phyloP scores from a whole-genome alignment of 2,797 vertebrate genomes.

The Chiloscyllium punctatum region DNA sequence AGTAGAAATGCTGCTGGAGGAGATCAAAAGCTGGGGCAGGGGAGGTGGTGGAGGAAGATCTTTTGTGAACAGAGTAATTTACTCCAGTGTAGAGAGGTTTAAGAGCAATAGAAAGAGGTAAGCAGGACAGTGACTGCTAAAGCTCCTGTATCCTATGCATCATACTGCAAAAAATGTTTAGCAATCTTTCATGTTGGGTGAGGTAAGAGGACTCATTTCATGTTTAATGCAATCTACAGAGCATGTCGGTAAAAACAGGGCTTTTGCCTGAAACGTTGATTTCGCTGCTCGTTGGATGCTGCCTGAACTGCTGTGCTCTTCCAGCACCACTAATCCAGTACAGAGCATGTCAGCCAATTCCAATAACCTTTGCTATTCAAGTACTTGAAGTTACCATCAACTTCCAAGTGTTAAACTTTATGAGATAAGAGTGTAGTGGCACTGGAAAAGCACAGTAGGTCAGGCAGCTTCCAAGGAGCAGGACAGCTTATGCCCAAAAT shows the following conservation, averaged over 20 bases:
- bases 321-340: too few species aligned
- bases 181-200: neutral
- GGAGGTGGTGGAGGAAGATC: neutral
- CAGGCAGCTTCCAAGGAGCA: too few species aligned
- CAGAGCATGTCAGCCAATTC: neutral
- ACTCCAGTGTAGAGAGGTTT: neutral
- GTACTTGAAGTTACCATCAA: neutral
- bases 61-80: neutral
- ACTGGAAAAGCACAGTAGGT: too few species aligned
- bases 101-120: neutral
- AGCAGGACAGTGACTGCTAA: neutral
- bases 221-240: neutral
- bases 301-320: too few species aligned
- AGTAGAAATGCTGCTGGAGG: neutral
- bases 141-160: neutral
- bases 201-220: neutral
- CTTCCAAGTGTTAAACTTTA: neutral
- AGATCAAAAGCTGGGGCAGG: neutral
- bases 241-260: too few species aligned
- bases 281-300: too few species aligned
- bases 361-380: neutral
- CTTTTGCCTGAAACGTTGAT: too few species aligned
- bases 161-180: neutral
- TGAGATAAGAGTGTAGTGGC: too few species aligned
- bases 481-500: too few species aligned